Conservation (phyloP, 2,113 vertebrate species). For the Collichthys lucidus region DNA sequence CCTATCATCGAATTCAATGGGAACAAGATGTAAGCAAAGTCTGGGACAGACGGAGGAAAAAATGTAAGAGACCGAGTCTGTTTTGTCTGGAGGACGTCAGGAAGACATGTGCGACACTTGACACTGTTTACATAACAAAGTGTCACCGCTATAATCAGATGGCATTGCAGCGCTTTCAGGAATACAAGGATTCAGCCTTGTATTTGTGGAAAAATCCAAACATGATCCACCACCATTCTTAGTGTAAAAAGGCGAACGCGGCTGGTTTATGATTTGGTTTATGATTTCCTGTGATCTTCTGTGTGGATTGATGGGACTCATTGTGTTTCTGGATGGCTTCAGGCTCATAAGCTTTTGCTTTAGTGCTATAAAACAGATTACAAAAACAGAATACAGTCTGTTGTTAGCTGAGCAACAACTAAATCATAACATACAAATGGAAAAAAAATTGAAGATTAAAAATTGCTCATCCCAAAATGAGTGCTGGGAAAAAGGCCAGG, state of each 20-base stretch:
- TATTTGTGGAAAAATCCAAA: conserved; percentile 59
- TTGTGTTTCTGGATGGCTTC: conserved; percentile 38
- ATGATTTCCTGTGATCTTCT: conserved; percentile 64
- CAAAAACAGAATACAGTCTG: conserved; percentile 51
- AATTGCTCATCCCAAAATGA: conserved; percentile 49
- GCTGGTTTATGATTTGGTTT: conserved; percentile 49
- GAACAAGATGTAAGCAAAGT: conserved; percentile 72
- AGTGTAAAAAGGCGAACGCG: conserved; percentile 23
- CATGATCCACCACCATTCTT: conserved; percentile 57
- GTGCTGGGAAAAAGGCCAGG: conserved; percentile 32
- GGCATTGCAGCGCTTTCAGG: conserved; percentile 58
- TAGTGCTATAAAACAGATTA: conserved; percentile 56
- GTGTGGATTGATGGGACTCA: conserved; percentile 45
- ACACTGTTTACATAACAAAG: conserved; percentile 79
- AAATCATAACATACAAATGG: conserved; percentile 46
- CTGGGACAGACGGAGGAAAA: conserved; percentile 55
- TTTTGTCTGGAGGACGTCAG: conserved; percentile 71
- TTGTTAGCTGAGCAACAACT: conserved; percentile 51
- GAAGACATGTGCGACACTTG: conserved; percentile 72
- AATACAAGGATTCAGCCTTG: conserved; percentile 20
- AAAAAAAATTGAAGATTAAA: conserved; percentile 32
- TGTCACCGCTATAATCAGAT: conserved; percentile 62
- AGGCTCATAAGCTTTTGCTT: conserved; percentile 50
- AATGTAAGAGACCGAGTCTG: conserved; percentile 60
- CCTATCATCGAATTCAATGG: conserved; percentile 63